These are phyloP conservation scores for Tineola bisselliella DNA, from an alignment of 2,888 invertebrate genomes.

Conservation along the genomic window DNA sequence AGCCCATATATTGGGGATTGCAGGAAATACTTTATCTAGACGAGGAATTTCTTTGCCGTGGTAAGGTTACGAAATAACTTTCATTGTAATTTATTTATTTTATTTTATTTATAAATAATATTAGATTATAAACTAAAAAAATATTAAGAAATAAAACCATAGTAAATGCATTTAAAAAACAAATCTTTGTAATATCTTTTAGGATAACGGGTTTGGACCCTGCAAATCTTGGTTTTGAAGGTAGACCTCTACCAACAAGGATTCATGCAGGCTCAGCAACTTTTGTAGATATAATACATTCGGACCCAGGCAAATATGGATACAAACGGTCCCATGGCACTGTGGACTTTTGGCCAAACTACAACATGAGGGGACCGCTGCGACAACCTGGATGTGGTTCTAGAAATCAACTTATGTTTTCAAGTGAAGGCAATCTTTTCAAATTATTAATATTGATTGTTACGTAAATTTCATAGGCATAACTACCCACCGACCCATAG, in stretches of 20 bases:
- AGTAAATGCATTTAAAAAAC: too few species aligned
- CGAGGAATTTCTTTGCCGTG: constrained; percentile 37
- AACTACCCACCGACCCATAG: too few species aligned
- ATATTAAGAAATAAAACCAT: too few species aligned
- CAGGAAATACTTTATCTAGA: constrained; percentile 36
- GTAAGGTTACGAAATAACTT: too few species aligned
- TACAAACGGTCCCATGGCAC: constrained; percentile 32
- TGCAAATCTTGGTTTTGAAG: constrained; percentile 38
- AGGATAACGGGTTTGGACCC: constrained; percentile 56
- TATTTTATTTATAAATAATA: too few species aligned
- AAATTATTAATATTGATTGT: neutral
- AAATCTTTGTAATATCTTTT: constrained; percentile 14
- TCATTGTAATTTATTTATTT: too few species aligned
- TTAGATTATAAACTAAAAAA: too few species aligned
- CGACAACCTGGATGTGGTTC: constrained; percentile 43
- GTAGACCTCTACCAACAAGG: constrained; percentile 26
- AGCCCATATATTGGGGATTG: constrained; percentile 48
- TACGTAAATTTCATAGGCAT: neutral
- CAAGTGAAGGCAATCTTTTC: constrained; percentile 32
- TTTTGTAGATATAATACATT: constrained; percentile 41
- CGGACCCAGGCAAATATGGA: constrained; percentile 49
- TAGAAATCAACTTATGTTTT: constrained; percentile 27
- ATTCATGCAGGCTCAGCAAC: constrained; percentile 36
- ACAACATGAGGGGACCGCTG: constrained; percentile 27
- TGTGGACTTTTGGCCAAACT: constrained; percentile 58